These are phyloP conservation scores for Mya arenaria DNA, from an alignment of 1,140 invertebrate species.

Conservation along the genomic window DNA sequence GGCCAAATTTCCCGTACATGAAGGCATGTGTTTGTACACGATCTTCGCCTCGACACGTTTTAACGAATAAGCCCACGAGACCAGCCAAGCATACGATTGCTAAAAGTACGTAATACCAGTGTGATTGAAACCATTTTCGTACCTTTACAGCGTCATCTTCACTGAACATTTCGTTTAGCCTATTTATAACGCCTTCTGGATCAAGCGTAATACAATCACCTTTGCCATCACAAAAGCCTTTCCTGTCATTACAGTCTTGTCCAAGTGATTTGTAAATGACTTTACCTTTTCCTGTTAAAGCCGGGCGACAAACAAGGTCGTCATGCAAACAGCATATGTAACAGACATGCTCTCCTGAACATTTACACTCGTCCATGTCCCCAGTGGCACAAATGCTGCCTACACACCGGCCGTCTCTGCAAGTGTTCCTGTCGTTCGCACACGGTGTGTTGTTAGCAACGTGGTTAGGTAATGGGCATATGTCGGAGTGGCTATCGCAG, in stretches of 20 bases:
- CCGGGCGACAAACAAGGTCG: slow-evolving; percentile 13
- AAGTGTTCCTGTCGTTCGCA: slow-evolving; percentile 58
- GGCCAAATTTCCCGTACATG: slow-evolving; percentile 47
- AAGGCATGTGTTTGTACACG: slow-evolving; percentile 46
- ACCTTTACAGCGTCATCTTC: slow-evolving; percentile 44
- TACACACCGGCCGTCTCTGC: slow-evolving; percentile 59
- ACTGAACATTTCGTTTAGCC: slow-evolving; percentile 53
- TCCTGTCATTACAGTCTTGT: slow-evolving; percentile 52
- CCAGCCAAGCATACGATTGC: slow-evolving; percentile 18
- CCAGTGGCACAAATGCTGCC: slow-evolving; percentile 60
- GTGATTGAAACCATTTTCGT: slow-evolving; percentile 59
- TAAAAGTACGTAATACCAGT: slow-evolving; percentile 67
- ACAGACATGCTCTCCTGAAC: slow-evolving; percentile 53
- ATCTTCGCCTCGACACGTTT: background rate
- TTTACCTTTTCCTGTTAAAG: slow-evolving; percentile 39
- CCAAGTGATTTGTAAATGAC: slow-evolving; percentile 34
- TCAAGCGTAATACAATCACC: slow-evolving; percentile 55
- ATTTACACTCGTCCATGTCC: slow-evolving; percentile 59
- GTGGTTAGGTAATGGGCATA: slow-evolving; percentile 55
- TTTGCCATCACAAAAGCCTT: slow-evolving; percentile 62
- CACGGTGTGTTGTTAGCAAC: slow-evolving; percentile 61
- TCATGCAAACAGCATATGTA: slow-evolving; percentile 53
- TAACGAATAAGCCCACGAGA: slow-evolving; percentile 22
- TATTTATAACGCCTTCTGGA: slow-evolving; percentile 32
- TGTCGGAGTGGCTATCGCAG: slow-evolving; percentile 61